Evolutionary conservation across 2,888 invertebrate genomes (phyloP).

Genomic region (Agrypnus murinus): DNA sequence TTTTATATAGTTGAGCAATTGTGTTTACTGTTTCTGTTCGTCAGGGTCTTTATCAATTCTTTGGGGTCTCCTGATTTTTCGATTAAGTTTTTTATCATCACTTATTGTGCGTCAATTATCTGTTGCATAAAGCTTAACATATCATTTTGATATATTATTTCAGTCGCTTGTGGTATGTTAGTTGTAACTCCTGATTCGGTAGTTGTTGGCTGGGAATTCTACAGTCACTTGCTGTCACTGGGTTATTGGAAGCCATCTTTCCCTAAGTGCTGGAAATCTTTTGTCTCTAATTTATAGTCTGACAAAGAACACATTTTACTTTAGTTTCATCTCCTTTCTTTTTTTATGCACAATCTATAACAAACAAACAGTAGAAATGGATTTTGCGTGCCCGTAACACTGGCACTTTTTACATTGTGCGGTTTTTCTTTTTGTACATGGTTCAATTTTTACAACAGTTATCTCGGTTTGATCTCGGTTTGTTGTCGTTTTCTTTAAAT

Average conservation of each 20-base stretch:
- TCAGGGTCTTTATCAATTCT: not conserved
- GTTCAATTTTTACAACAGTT: no score
- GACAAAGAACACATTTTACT: not conserved
- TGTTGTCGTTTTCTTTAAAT: no score
- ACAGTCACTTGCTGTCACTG: not conserved
- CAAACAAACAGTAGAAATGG: no score
- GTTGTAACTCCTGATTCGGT: not conserved
- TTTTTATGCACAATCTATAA: not conserved
- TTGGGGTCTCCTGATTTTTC: not conserved
- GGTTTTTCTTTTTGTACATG: no score
- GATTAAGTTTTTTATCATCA: constrained; percentile 3
- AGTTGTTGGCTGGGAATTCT: not conserved
- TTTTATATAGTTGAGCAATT: constrained; percentile 12
- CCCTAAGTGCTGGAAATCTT: not conserved
- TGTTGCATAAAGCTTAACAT: constrained; percentile 1
- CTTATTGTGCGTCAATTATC: constrained; percentile 9
- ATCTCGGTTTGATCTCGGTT: no score
- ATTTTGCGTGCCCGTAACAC: no score
- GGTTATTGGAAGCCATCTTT: not conserved
- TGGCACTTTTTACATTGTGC: no score
- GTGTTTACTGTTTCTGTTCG: constrained; percentile 8
- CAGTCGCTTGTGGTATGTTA: constrained; percentile 7
- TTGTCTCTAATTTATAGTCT: not conserved
- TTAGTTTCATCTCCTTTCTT: constrained; percentile 4
- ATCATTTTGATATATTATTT: constrained; percentile 13